Evolutionary conservation across 2,797 vertebrate species (phyloP).

Genomic region (Hozukius guyotensis): DNA sequence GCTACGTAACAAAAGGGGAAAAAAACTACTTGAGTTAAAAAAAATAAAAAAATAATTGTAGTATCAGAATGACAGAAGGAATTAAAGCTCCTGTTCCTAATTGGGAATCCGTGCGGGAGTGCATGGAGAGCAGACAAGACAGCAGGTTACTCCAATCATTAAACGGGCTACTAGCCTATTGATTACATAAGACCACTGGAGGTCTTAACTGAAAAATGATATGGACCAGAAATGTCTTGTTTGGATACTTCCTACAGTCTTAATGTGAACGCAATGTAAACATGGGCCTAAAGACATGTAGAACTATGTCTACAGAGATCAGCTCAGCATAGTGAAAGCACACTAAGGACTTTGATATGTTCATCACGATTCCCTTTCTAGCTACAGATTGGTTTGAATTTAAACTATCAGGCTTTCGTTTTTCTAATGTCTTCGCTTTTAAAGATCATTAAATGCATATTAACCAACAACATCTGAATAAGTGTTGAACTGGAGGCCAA

Average conservation of each 20-base stretch:
- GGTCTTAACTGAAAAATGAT: constrained; percentile 21
- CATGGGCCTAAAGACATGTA: not conserved
- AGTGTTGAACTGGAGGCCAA: not conserved
- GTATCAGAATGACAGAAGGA: not conserved
- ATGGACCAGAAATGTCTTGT: not conserved
- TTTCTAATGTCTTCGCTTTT: not conserved
- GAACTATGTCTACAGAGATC: not conserved
- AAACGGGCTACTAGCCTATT: not conserved
- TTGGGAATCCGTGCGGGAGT: not conserved
- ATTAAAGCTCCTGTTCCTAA: not conserved
- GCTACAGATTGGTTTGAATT: not conserved
- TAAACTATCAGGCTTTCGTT: not conserved
- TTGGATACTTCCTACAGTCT: not conserved
- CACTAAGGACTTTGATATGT: not conserved
- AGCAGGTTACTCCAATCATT: constrained; percentile 15
- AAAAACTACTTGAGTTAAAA: not conserved
- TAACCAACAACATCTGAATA: not conserved
- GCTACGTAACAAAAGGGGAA: not conserved
- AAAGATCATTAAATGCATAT: not conserved
- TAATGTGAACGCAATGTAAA: not conserved
- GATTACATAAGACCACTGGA: constrained; percentile 45
- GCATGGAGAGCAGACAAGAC: not conserved
- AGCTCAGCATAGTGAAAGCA: not conserved
- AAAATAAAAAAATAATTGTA: not conserved
- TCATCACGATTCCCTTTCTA: not conserved